These are phyloP conservation scores for Leptinotarsa texana DNA, from an alignment of 1,140 invertebrate genomes.

Conservation along the genomic window DNA sequence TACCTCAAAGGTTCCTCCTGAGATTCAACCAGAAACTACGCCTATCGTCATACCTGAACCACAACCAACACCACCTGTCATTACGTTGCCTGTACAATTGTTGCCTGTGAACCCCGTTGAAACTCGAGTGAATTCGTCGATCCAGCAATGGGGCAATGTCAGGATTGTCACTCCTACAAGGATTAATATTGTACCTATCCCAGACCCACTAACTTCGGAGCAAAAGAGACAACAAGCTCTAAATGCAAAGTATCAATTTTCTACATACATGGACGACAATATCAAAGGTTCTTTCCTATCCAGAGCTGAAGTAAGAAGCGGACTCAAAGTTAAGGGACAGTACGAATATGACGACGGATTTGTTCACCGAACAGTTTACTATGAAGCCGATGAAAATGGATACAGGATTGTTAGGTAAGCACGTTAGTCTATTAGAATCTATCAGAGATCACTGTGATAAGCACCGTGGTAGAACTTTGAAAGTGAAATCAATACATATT, in stretches of 20 bases:
- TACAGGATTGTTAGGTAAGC: constrained; percentile 61
- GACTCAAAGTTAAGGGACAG: constrained; percentile 57
- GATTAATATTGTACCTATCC: too few relatives aligned
- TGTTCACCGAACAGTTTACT: constrained; percentile 59
- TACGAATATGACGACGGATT: constrained; percentile 65
- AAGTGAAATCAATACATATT: neutral
- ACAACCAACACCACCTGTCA: neutral
- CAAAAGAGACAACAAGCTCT: constrained; percentile 20
- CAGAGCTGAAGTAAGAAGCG: constrained; percentile 60
- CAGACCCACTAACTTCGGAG: neutral
- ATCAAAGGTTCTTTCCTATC: constrained; percentile 59
- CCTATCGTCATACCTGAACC: neutral
- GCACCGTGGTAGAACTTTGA: neutral
- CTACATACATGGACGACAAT: constrained; percentile 57
- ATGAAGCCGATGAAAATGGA: constrained; percentile 64
- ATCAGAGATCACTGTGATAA: neutral
- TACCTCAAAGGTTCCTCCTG: too few relatives aligned
- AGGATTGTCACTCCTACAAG: too few relatives aligned
- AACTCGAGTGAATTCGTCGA: neutral
- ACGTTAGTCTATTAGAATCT: neutral
- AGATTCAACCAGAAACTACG: neutral
- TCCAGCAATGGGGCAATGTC: neutral
- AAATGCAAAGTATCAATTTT: constrained; percentile 57
- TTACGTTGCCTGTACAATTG: neutral
- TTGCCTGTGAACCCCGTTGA: neutral